phyloP scores from a whole-genome alignment of 2,113 vertebrate genomes.

The Neomonachus schauinslandi region DNA sequence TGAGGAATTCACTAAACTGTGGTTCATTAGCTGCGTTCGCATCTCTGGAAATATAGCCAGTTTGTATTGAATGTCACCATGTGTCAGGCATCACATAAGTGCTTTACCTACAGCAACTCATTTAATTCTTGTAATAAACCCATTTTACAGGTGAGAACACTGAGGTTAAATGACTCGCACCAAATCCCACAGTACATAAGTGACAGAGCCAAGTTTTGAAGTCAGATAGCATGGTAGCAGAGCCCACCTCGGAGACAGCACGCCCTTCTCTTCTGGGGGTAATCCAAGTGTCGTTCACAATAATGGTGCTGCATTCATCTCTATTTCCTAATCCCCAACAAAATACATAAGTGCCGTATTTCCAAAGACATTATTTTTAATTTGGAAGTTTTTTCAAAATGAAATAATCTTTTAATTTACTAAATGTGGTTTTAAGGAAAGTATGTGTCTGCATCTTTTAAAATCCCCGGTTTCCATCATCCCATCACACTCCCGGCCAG shows the following conservation, averaged over 20 bases:
- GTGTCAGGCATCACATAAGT: not conserved
- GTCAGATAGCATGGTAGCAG: not conserved
- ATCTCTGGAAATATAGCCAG: not conserved
- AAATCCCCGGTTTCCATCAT: not conserved
- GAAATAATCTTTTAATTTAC: constrained; percentile 43
- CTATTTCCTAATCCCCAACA: constrained; percentile 49
- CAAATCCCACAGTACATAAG: not conserved
- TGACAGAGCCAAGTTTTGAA: not conserved
- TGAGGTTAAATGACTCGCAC: constrained; percentile 3
- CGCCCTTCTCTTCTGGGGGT: not conserved
- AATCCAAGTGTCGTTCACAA: not conserved
- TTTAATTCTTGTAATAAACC: not conserved
- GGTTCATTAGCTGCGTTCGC: not conserved
- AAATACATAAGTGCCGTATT: not conserved
- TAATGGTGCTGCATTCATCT: not conserved
- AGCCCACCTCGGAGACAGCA: not conserved
- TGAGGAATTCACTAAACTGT: not conserved
- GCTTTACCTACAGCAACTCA: constrained; percentile 16
- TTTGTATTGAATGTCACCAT: not conserved
- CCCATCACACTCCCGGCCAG: not conserved
- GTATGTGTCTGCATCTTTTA: not conserved
- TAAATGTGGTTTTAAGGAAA: constrained; percentile 27
- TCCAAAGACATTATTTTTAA: constrained; percentile 48
- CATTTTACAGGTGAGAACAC: constrained; percentile 32
- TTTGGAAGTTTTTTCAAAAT: constrained; percentile 48